Evolutionary conservation across 2,888 invertebrate genomes (phyloP).

Genomic region (Seira ritae): DNA sequence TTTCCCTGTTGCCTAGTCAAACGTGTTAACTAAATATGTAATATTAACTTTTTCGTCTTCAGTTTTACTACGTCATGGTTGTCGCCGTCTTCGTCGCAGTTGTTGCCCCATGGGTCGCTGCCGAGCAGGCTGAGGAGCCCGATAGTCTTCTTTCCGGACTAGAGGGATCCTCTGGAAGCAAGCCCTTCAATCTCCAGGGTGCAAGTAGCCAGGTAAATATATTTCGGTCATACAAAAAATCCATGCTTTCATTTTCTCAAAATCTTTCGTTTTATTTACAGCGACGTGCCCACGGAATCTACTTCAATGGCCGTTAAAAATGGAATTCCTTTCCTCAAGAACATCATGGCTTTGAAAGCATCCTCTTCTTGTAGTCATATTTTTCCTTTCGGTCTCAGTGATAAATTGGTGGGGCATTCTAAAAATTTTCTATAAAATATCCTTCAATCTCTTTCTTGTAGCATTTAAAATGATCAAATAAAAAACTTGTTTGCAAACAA

Average conservation of each 20-base stretch:
- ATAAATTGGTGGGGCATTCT: no score
- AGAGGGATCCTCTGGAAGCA: constrained; percentile 62
- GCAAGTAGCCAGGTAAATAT: not conserved
- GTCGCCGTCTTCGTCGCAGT: constrained; percentile 65
- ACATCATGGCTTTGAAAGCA: no score
- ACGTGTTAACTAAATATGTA: no score
- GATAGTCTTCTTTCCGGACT: constrained; percentile 66
- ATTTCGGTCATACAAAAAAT: not conserved
- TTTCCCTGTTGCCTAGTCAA: no score
- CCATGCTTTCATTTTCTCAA: not conserved
- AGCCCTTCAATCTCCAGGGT: constrained; percentile 70
- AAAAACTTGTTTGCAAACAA: no score
- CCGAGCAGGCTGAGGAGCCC: constrained; percentile 64
- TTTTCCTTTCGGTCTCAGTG: no score
- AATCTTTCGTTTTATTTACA: constrained; percentile 23
- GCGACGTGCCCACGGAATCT: constrained; percentile 68
- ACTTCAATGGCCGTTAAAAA: constrained; percentile 69
- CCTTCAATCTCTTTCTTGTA: no score
- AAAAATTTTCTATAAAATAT: no score
- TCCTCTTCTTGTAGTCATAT: no score
- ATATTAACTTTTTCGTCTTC: constrained; percentile 20
- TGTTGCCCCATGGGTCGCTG: constrained; percentile 59
- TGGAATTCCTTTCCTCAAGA: no score
- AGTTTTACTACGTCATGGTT: constrained; percentile 68
- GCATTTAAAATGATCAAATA: no score